These are phyloP conservation scores for Drosophila gaucha DNA, from an alignment of 2,888 invertebrate species.

Conservation along the genomic window DNA sequence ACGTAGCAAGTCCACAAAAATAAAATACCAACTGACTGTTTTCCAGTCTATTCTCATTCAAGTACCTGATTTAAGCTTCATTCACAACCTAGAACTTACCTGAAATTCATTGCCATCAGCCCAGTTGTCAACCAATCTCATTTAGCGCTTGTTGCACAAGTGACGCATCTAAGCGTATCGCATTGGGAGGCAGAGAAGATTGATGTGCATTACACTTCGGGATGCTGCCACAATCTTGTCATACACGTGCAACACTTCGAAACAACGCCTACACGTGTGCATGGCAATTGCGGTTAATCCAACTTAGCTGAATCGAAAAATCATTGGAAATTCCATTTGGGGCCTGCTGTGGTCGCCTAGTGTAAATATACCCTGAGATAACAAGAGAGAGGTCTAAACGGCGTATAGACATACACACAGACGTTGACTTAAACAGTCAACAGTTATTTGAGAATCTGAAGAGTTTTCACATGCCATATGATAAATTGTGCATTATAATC, in stretches of 20 bases:
- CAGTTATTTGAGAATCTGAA: not conserved
- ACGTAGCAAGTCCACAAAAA: no score
- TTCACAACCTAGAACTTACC: not conserved
- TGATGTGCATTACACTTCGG: conserved; percentile 51
- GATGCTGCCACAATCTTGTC: conserved; percentile 49
- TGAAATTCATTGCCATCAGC: not conserved
- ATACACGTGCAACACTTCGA: conserved; percentile 27
- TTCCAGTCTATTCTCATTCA: not conserved
- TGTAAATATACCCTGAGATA: conserved; percentile 17
- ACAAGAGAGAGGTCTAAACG: not conserved
- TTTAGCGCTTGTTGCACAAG: conserved; percentile 22
- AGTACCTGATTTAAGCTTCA: not conserved
- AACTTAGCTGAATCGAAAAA: conserved; percentile 42
- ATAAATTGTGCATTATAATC: conserved; percentile 4
- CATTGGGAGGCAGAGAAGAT: conserved; percentile 18
- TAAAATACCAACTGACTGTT: not conserved
- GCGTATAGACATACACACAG: no score
- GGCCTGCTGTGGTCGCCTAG: conserved; percentile 19
- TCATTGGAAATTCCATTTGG: conserved; percentile 54
- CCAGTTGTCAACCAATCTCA: conserved; percentile 1
- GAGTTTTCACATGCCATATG: not conserved
- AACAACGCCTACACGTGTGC: conserved; percentile 30
- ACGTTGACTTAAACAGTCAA: no score
- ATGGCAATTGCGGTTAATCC: conserved; percentile 37
- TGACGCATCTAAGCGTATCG: conserved; percentile 38